Conservation (phyloP, 2,888 invertebrate species). For the Lasioglossum figueresi region DNA sequence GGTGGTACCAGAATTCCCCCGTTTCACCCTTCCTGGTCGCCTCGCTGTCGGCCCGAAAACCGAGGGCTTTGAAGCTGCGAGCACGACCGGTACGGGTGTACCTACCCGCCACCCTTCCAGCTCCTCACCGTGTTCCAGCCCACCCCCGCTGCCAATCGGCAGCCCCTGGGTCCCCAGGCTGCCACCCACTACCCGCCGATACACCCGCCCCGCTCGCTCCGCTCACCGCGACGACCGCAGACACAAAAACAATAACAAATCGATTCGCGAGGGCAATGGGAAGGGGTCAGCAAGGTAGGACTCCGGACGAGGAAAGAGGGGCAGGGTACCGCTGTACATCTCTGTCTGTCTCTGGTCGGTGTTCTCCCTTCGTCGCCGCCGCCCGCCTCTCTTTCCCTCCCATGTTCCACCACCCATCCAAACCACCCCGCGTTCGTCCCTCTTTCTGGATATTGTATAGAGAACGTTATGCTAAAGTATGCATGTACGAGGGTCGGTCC, state of each 20-base stretch:
- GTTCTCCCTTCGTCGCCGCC: conserved; percentile 41
- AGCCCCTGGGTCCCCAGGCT: conserved; percentile 45
- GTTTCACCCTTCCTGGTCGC: conserved; percentile 56
- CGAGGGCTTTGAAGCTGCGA: conserved; percentile 64
- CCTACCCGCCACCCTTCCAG: conserved; percentile 31
- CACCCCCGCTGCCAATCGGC: conserved; percentile 22
- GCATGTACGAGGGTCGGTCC: conserved; percentile 75
- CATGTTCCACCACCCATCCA: conserved; percentile 32
- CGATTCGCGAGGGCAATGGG: conserved; percentile 80
- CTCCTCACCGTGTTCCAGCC: conserved; percentile 3
- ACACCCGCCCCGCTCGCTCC: conserved; percentile 67
- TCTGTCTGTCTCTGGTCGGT: conserved; percentile 48
- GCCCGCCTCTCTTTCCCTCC: conserved; percentile 39
- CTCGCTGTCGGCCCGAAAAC: conserved; percentile 74
- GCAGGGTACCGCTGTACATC: conserved; percentile 12
- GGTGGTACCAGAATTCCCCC: conserved; percentile 44
- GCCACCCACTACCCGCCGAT: conserved; percentile 61
- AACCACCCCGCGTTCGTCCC: conserved; percentile 59
- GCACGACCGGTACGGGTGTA: conserved; percentile 45
- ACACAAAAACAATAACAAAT: conserved; percentile 84
- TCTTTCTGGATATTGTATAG: conserved; percentile 77
- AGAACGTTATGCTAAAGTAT: conserved; percentile 78
- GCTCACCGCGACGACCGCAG: conserved; percentile 80
- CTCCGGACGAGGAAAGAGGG: conserved; percentile 53
- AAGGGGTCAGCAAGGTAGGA: conserved; percentile 77